Percentiles rank a stretch among this genome's conserved stretches.
phyloP scores from a whole-genome alignment of 2,888 invertebrate species.

The Drosophila kambysellisi region DNA sequence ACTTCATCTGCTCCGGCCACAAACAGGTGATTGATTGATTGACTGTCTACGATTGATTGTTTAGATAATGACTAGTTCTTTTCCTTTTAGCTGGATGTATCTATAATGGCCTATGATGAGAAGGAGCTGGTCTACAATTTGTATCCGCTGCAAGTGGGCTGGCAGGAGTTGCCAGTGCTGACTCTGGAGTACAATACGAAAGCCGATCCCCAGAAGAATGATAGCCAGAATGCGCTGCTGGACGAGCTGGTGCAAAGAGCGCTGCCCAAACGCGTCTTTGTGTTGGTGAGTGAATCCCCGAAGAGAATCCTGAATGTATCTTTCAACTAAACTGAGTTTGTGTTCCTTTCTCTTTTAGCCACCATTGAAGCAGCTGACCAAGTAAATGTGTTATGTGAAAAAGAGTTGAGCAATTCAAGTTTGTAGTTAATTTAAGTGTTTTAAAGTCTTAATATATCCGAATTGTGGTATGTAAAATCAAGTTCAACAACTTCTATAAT shows the following conservation, averaged over 20 bases:
- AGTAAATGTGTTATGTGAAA: conserved; percentile 50
- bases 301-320: neutral
- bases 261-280: conserved; percentile 85
- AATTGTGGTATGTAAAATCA: conserved; percentile 57
- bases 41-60: neutral
- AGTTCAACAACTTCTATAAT: conserved; percentile 37
- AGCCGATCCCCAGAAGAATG: conserved; percentile 83
- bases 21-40: conserved; percentile 88
- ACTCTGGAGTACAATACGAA: conserved; percentile 83
- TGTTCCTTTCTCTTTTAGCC: conserved; percentile 63
- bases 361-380: conserved; percentile 79
- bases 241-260: conserved; percentile 84
- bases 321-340: neutral
- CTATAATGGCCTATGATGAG: conserved; percentile 84
- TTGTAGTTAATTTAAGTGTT: conserved; percentile 61
- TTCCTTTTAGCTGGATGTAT: conserved; percentile 82
- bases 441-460: conserved; percentile 61
- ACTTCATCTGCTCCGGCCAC: conserved; percentile 98
- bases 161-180: conserved; percentile 84
- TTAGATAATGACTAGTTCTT: neutral
- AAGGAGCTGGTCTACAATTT: conserved; percentile 84
- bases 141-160: conserved; percentile 84
- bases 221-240: conserved; percentile 81
- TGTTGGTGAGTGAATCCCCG: conserved; percentile 76
- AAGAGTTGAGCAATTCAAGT: conserved; percentile 15